Evolutionary conservation across 2,888 invertebrate genomes (phyloP), one percentile per base, ranked within the genome.

Genomic region (Caenorhabditis auriculariae): DNA sequence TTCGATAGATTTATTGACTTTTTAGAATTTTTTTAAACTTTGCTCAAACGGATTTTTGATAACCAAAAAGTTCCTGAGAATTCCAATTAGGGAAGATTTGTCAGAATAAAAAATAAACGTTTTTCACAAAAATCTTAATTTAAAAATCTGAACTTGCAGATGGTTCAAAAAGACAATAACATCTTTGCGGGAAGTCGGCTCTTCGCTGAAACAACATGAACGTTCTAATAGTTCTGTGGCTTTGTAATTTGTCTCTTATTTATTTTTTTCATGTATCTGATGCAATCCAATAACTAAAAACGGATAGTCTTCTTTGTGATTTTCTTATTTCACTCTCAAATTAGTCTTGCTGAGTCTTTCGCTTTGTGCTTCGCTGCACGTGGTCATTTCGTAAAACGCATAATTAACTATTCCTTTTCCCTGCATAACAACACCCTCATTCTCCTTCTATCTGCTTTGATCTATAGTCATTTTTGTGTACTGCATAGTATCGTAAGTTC

Each of bases 91-190:
- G 9, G 9, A 32, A 32, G 9, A 32, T 9, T 12, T 12, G n/a
- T 32, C 35, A 32, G 35, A 32, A 32, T 12, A 32, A 12, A 32
- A 32, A 48, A 23, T 6, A 23, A 6, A 51, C 21, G 17, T 12
- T 5, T 19, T 47, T 50, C 47, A 12, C 3, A 26, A 41, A 21
- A 41, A 37, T n/a, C 35, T 37, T 41, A 12, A 21, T 37, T 37
- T 17, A 46, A 46, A 21, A 26, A n/a, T n/a, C 15, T 17, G 17
- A 48, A n/a, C 17, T 9, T 59, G 23, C 44, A 65, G 61, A 35
- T 96, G 95, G 95, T 87, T 95, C 51, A 91, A 91, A 66, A 93
- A 93, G 84, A 94, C 94, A 0, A 87, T 95, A 77, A 87, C 86
- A 27, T 86, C 87, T 24, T 83, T 87, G 55, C 84, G 85, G 38